A percentile compares a stretch with the other conserved stretches of the same genome.
phyloP scores from a whole-genome alignment of 2,888 invertebrate species.

The Lasius platythorax region DNA sequence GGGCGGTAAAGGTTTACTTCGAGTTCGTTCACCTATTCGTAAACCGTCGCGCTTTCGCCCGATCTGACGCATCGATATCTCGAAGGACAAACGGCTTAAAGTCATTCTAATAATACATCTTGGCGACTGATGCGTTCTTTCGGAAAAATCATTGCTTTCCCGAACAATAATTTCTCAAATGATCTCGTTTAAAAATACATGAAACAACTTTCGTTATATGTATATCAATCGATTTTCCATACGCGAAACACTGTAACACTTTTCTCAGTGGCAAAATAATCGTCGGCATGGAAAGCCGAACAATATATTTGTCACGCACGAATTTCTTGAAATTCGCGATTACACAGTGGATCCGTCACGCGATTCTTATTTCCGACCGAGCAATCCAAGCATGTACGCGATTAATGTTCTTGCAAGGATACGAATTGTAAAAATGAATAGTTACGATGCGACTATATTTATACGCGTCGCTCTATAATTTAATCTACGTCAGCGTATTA shows the following conservation, averaged over 20 bases:
- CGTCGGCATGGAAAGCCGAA: neutral
- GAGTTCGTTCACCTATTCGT: conserved; percentile 46
- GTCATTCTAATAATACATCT: neutral
- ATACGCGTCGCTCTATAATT: neutral
- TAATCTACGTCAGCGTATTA: neutral
- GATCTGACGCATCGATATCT: conserved; percentile 8
- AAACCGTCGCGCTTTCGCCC: conserved; percentile 24
- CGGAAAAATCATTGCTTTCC: neutral
- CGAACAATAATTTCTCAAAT: neutral
- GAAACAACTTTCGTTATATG: neutral
- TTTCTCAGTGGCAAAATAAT: neutral
- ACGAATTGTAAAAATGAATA: conserved; percentile 19
- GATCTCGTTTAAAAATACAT: neutral
- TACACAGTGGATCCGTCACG: neutral
- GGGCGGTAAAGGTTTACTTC: conserved; percentile 21
- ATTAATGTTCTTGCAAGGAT: neutral
- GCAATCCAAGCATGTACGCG: neutral
- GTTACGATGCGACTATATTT: neutral
- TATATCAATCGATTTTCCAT: neutral
- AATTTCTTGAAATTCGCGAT: conserved; percentile 1
- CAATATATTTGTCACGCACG: conserved; percentile 18
- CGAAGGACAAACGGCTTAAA: neutral
- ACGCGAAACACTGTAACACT: neutral
- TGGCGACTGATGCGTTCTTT: neutral
- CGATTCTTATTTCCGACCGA: neutral